Evolutionary conservation across 92 coral and sea anemone genomes (phyloP).

Genomic region (Plumapathes pennacea): DNA sequence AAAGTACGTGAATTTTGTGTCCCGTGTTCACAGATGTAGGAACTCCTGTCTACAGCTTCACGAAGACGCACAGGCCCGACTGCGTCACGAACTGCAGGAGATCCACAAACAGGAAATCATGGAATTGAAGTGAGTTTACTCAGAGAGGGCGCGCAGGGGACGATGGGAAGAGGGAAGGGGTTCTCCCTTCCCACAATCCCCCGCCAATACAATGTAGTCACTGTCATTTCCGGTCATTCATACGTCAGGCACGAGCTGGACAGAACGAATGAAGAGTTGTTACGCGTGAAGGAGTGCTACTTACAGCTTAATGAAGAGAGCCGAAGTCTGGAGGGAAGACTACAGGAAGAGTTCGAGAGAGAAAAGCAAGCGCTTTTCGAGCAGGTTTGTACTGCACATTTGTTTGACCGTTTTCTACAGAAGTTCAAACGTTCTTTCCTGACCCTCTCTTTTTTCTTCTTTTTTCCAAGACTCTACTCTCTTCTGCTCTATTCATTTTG

Average conservation of each 20-base stretch:
- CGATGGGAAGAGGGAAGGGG: no score
- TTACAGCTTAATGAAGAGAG: conserved; percentile 84
- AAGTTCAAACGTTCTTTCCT: not conserved
- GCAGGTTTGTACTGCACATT: conserved; percentile 39
- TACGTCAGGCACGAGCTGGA: conserved; percentile 68
- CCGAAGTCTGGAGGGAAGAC: conserved; percentile 68
- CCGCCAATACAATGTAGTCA: no score
- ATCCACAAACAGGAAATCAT: conserved; percentile 55
- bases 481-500: not conserved
- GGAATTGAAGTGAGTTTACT: conserved; percentile 50
- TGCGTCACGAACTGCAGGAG: conserved; percentile 65
- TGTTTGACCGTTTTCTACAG: not conserved
- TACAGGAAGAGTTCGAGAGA: conserved; percentile 61
- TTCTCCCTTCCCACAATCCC: no score
- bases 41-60: conserved; percentile 93
- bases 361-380: conserved; percentile 54
- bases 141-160: no score
- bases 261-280: conserved; percentile 62
- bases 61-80: conserved; percentile 68
- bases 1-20: not conserved
- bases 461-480: not conserved
- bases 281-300: conserved; percentile 90
- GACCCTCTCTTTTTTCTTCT: not conserved
- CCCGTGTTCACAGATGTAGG: conserved; percentile 64
- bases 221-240: not conserved